Conservation (phyloP, 2,113 vertebrate species). For the Phocoena phocoena region DNA sequence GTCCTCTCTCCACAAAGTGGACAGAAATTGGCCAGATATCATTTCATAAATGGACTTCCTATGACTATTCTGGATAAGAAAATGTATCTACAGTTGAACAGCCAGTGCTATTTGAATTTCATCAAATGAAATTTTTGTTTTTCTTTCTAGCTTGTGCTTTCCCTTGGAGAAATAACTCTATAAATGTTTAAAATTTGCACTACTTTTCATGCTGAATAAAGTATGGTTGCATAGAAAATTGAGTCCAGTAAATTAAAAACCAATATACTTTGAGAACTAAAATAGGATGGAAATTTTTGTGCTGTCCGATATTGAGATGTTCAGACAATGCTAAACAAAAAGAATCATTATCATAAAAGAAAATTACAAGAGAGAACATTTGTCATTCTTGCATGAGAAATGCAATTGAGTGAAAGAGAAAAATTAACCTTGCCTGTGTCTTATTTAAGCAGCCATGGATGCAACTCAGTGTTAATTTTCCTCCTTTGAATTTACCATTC, state of each 20-base stretch:
- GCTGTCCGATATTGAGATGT: not conserved
- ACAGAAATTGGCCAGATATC: not conserved
- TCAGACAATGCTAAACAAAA: not conserved
- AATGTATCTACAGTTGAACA: not conserved
- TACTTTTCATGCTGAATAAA: conserved; percentile 30
- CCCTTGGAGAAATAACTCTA: conserved; percentile 22
- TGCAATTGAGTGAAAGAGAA: not conserved
- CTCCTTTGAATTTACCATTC: not conserved
- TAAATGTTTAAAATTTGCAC: conserved; percentile 12
- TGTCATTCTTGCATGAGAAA: not conserved
- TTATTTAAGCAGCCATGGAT: not conserved
- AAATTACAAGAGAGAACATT: not conserved
- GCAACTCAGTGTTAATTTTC: not conserved
- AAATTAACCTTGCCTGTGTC: no score
- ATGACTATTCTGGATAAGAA: not conserved
- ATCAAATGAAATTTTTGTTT: not conserved
- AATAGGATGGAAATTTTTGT: not conserved
- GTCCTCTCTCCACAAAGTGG: not conserved
- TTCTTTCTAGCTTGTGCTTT: not conserved
- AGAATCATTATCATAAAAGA: not conserved
- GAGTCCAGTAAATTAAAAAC: conserved; percentile 41
- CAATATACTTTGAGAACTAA: not conserved
- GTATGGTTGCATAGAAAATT: conserved; percentile 24
- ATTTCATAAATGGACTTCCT: not conserved
- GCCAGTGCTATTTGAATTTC: not conserved